Percentiles rank a stretch among this genome's conserved stretches.
These are phyloP conservation scores for Jacana jacana DNA, from an alignment of 2,113 vertebrate species.

Conservation along the genomic window DNA sequence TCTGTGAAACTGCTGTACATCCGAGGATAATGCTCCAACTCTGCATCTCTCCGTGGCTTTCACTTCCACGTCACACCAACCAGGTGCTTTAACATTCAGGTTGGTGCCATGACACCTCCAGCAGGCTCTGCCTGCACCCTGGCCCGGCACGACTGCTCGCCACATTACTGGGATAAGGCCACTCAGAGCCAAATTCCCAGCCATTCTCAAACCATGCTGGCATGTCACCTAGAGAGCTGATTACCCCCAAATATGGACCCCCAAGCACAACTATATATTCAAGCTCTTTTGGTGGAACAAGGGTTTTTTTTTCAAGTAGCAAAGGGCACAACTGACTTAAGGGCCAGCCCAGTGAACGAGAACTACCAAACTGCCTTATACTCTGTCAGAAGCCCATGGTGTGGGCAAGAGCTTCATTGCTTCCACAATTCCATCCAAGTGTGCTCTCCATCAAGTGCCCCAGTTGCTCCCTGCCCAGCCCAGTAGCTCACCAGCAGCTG, in stretches of 20 bases:
- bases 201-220: fast-evolving
- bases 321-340: no score
- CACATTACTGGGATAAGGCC: fast-evolving
- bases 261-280: neutral
- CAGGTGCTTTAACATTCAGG: fast-evolving
- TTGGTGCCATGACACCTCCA: neutral
- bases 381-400: fast-evolving
- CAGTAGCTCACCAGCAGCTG: neutral
- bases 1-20: fast-evolving
- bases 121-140: neutral
- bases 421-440: fast-evolving
- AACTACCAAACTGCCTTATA: fast-evolving
- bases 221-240: neutral
- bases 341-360: neutral
- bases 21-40: fast-evolving
- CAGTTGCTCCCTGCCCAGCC: neutral
- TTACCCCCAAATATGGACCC: fast-evolving
- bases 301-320: neutral
- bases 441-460: fast-evolving
- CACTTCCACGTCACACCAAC: neutral
- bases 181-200: neutral
- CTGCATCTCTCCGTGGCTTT: neutral
- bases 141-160: fast-evolving
- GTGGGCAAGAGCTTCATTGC: neutral
- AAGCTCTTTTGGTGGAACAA: neutral